Evolutionary conservation across 2,888 invertebrate genomes (phyloP).

Genomic region (Oegoconia quadripuncta): DNA sequence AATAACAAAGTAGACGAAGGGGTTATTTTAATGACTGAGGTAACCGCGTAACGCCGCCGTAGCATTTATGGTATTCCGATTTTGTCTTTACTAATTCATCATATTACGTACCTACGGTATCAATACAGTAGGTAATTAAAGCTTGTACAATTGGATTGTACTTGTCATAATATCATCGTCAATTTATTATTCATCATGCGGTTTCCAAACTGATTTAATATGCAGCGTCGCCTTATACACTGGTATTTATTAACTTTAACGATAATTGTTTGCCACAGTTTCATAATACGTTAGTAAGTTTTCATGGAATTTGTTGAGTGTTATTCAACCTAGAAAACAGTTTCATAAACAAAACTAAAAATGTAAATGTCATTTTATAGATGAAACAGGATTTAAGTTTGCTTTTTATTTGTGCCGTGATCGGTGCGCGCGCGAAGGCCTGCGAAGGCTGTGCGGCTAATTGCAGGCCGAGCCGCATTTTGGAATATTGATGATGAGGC

Average conservation of each 20-base stretch:
- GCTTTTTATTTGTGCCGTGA: constrained; percentile 61
- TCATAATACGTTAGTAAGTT: constrained; percentile 30
- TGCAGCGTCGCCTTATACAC: constrained; percentile 49
- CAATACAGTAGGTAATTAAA: constrained; percentile 49
- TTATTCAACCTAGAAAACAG: background rate
- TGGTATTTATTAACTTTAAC: constrained; percentile 52
- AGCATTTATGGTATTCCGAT: constrained; percentile 1
- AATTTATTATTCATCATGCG: constrained; percentile 54
- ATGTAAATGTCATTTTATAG: constrained; percentile 62
- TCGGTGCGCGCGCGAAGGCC: constrained; percentile 63
- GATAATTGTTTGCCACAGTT: constrained; percentile 42
- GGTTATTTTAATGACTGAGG: background rate
- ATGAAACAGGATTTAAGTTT: constrained; percentile 67
- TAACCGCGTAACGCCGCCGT: too few species aligned
- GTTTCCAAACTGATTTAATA: constrained; percentile 61
- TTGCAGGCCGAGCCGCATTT: constrained; percentile 74
- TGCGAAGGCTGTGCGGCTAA: constrained; percentile 74
- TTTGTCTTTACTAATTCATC: constrained; percentile 38
- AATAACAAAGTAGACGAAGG: background rate
- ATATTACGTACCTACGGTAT: constrained; percentile 38
- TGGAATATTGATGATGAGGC: constrained; percentile 78
- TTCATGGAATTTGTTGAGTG: constrained; percentile 7
- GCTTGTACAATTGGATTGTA: constrained; percentile 52
- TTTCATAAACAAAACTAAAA: constrained; percentile 34
- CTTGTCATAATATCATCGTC: constrained; percentile 50